Base-by-base conservation (phyloP, 1,140 invertebrate genomes). In the Papilio machaon region DNA sequence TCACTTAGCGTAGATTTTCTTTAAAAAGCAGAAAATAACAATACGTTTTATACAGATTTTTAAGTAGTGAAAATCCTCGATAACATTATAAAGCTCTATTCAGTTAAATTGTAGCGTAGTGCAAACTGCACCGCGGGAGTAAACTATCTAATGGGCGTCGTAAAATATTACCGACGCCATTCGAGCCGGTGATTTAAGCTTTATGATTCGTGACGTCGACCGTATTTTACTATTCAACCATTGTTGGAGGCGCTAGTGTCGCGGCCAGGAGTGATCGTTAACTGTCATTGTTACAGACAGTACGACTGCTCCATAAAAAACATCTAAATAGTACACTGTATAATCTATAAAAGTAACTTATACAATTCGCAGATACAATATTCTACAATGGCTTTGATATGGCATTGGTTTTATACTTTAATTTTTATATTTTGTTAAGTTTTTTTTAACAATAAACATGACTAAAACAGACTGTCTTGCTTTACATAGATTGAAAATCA, bases 221-320 rank as follows among this genome's bases (percentile, higher is more conserved):
- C 15, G 75, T 77, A 77, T 77, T 75, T 75, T 76, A 76, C 74
- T 54, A 76, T 76, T 77, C 75, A 77, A 30, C 75, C 54, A 77
- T 77, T 77, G 74, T 54, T 38, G 46, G 46, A 3, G 64, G 60
- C 60, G 43, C 54, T 58, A 58, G 54, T 58, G n/a, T 0, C 73
- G 46, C 30, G 19, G 49, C 13, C 23, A 19, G 75, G 52, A 60
- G 23, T 38, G 52, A n/a, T 77, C 52, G 52, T 77, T 58, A 77
- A 60, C 49, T 60, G 46, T 75, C 73, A 75, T 75, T 75, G 54
- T 77, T 76, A 49, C 49, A n/a, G 49, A 58, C 74, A 77, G 30
- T 43, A 23, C 49, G 19, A 30, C 43, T 38, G 6, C 19, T 54
- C 17, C 47, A 60, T 77, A 60, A 77, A 76, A 30, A 52, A 60